Percentiles rank a stretch among this genome's conserved stretches.
phyloP scores from a whole-genome alignment of 2,797 vertebrate genomes.

The Naso thynnoides region DNA sequence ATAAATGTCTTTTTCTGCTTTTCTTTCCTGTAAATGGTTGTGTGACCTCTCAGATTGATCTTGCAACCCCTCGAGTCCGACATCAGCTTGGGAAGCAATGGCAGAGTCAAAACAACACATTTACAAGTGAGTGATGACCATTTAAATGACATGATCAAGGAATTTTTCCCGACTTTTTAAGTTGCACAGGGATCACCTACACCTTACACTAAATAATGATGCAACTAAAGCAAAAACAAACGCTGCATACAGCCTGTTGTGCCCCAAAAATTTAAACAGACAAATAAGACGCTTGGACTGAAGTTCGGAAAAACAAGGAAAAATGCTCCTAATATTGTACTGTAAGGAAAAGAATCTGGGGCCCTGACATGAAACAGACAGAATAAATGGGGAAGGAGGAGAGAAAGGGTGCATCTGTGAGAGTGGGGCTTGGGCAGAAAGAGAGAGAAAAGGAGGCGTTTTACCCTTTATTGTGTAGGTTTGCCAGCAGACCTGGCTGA shows the following conservation, averaged over 20 bases:
- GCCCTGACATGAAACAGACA: not conserved
- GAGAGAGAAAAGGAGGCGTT: not conserved
- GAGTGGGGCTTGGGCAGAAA: not conserved
- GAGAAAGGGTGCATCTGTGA: not conserved
- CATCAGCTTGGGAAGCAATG: not conserved
- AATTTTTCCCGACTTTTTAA: not conserved
- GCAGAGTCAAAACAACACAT: not conserved
- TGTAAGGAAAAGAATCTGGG: too few relatives aligned
- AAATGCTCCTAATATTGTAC: too few relatives aligned
- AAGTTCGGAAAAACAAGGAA: too few relatives aligned
- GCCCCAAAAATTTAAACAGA: not conserved
- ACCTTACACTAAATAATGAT: not conserved
- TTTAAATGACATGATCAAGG: not conserved
- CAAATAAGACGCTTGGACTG: not conserved
- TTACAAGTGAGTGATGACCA: not conserved
- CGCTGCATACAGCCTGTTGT: not conserved
- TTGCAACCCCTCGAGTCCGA: not conserved
- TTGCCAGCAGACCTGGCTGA: slow-evolving; percentile 56
- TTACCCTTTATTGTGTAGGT: slow-evolving; percentile 22
- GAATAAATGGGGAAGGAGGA: not conserved
- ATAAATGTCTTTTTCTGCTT: not conserved
- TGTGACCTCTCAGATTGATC: not conserved
- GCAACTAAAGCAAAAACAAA: not conserved
- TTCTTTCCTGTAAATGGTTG: not conserved
- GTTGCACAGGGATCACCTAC: not conserved